Evolutionary conservation across 2,113 vertebrate species (phyloP).

Genomic region (Neotragus pygmaeus): DNA sequence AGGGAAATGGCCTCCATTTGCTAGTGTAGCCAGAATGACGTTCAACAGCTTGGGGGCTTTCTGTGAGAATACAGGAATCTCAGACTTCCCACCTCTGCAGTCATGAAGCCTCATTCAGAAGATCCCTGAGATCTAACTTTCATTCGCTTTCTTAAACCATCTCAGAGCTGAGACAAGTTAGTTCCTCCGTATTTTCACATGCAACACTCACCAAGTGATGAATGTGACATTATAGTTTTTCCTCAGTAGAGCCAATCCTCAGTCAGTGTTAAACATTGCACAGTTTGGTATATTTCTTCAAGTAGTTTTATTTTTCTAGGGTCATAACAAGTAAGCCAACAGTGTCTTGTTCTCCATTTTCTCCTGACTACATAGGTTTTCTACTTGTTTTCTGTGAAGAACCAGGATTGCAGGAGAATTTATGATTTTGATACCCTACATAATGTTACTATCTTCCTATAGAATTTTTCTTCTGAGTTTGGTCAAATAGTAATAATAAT

Average conservation of each 20-base stretch:
- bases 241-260: background rate
- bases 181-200: background rate
- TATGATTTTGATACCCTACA: background rate
- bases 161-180: background rate
- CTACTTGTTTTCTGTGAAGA: background rate
- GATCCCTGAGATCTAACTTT: background rate
- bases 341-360: background rate
- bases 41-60: background rate
- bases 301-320: background rate
- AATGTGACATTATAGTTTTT: background rate
- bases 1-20: background rate
- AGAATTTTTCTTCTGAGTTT: constrained; percentile 4
- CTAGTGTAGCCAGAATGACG: background rate
- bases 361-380: background rate
- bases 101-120: background rate
- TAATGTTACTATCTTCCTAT: background rate
- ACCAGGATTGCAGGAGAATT: background rate
- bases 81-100: background rate
- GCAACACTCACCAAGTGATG: background rate
- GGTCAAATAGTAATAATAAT: background rate
- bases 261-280: background rate
- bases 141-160: background rate
- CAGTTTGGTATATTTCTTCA: background rate
- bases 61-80: background rate
- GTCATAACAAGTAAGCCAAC: background rate